phyloP scores from a whole-genome alignment of 1,140 invertebrate genomes.

The Coptotermes formosanus region DNA sequence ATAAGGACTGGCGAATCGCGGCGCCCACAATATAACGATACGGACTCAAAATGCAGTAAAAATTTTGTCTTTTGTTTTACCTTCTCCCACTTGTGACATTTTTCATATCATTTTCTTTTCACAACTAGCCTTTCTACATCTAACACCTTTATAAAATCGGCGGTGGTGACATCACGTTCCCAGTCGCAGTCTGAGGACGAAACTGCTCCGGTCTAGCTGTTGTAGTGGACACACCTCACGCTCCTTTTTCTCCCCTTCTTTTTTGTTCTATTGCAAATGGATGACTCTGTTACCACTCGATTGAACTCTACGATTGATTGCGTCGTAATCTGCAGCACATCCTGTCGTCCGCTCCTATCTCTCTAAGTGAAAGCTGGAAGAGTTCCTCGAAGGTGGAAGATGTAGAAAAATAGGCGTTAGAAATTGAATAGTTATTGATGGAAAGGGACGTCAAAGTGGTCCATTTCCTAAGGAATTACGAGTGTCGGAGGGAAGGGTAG shows the following conservation, averaged over 20 bases:
- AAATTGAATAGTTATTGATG: conserved; percentile 1
- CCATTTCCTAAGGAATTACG: not conserved
- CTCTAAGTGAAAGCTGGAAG: not conserved
- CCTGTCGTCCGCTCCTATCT: not conserved
- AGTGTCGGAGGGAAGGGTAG: not conserved
- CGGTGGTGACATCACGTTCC: too few relatives aligned
- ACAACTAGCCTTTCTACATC: too few relatives aligned
- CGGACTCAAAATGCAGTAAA: too few relatives aligned
- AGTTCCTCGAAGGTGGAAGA: not conserved
- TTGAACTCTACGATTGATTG: not conserved
- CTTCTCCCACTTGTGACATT: too few relatives aligned
- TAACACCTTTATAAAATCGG: too few relatives aligned
- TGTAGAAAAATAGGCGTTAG: not conserved
- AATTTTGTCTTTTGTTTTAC: too few relatives aligned
- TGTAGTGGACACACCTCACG: not conserved
- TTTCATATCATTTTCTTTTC: too few relatives aligned
- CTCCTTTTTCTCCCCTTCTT: too few relatives aligned
- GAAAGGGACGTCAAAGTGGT: not conserved
- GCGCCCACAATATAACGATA: too few relatives aligned
- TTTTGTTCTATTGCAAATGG: not conserved
- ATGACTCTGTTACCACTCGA: conserved; percentile 4
- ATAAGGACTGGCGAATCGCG: too few relatives aligned
- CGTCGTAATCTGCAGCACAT: not conserved
- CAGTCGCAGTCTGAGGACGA: too few relatives aligned
- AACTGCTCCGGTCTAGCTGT: not conserved